Evolutionary conservation across 2,113 vertebrate species (phyloP), one percentile per base, ranked within the genome.

Genomic region (Microcebus ravelobensis): DNA sequence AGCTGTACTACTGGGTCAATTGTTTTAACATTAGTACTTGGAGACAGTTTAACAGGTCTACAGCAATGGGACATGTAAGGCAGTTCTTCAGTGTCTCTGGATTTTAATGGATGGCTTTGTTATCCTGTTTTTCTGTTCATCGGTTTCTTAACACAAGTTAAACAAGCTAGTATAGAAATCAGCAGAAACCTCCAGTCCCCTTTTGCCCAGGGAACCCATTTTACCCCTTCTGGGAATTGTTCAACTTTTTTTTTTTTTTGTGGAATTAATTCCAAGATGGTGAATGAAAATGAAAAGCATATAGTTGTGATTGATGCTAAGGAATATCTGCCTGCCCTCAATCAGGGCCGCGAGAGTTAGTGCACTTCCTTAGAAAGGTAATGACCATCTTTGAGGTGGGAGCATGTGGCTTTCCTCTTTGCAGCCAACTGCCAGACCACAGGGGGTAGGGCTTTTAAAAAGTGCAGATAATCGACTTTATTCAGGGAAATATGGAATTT

Each of bases 41-140:
- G 8, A 93, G 80, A 87, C 39, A 67, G 86, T 89, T 93, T 89
- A 91, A 63, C 65, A 89, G 57, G 76, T 84, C 71, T 90, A 84
- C 63, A 85, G 70, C 14, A 50, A 52, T 52, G 83, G 57, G 48
- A 63, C 83, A n/a, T 85, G 90, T 80, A 87, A 86, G 59, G 55
- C 70, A 71, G 93, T 96, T 94, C 70, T 93, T 95, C 74, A 96
- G 80, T 59, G 95, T 95, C 83, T 97, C 70, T 71, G 84, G 67
- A 87, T 95, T 97, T 94, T 97, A 96, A 96, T 91, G 87, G 96
- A 89, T 96, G 80, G 96, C 95, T 97, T 97, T 96, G 96, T 97
- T 94, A 95, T 17, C 65, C 48, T 95, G 79, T 85, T 94, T 91
- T 52, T 76, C 70, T 91, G 86, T 79, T 84, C 57, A 39, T 39